phyloP scores from a whole-genome alignment of 2,888 invertebrate species.

The Standfussiana lucernea region DNA sequence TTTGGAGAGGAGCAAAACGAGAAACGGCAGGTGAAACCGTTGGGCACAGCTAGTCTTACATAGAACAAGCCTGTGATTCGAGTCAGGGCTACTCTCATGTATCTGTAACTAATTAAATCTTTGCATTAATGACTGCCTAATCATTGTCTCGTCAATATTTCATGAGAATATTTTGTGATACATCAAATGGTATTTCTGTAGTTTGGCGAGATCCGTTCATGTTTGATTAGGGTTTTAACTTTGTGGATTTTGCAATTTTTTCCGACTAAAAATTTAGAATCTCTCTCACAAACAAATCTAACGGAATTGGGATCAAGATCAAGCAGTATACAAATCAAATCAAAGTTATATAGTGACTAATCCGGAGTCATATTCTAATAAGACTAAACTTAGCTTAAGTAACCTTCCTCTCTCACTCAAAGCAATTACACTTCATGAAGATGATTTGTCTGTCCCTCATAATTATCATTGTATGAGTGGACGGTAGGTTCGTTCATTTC shows the following conservation, averaged over 20 bases:
- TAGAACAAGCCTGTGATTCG: slow-evolving; percentile 10
- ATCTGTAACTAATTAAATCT: slow-evolving; percentile 1
- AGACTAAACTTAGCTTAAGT: neutral
- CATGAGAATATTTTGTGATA: slow-evolving; percentile 9
- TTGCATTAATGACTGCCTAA: neutral
- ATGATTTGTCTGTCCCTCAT: neutral
- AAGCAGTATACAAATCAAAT: neutral
- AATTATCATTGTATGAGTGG: too few species aligned
- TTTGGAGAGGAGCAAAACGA: neutral
- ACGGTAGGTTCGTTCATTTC: neutral
- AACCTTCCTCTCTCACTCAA: neutral
- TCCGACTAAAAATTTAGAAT: neutral
- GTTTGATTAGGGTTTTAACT: neutral
- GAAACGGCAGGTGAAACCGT: neutral
- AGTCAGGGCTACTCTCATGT: slow-evolving; percentile 38
- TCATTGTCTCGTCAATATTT: slow-evolving; percentile 2
- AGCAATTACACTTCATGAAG: neutral
- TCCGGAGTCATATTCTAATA: neutral
- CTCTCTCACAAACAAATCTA: neutral
- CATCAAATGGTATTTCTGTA: neutral
- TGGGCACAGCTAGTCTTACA: neutral
- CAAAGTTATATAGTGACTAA: neutral
- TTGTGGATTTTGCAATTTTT: neutral
- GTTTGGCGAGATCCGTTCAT: neutral
- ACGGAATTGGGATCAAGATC: slow-evolving; percentile 13